Conservation (phyloP, 2,113 vertebrate species). For the Cephalopterus ornatus region DNA sequence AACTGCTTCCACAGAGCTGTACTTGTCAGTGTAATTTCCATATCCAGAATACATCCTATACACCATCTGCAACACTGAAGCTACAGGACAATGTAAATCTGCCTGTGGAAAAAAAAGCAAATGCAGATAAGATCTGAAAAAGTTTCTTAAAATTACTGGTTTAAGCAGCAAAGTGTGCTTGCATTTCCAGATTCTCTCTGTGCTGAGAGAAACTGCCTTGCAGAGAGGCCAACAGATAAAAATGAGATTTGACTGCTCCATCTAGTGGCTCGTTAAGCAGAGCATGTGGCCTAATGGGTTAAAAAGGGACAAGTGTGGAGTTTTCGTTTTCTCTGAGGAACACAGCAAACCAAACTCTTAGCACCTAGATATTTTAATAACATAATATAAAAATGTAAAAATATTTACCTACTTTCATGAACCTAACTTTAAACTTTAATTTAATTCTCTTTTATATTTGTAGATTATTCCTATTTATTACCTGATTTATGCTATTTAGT, state of each 20-base stretch:
- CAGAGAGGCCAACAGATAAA: neutral
- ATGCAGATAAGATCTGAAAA: neutral
- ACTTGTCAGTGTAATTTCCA: neutral
- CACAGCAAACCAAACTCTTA: neutral
- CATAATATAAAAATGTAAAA: neutral
- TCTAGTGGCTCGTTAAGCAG: slow-evolving; percentile 1
- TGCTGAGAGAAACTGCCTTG: neutral
- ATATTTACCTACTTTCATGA: neutral
- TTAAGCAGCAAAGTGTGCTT: neutral
- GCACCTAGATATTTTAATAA: neutral
- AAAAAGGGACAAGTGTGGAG: rapidly evolving
- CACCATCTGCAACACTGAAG: neutral
- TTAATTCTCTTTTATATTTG: neutral
- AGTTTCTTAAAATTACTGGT: neutral
- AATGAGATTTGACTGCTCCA: slow-evolving; percentile 10
- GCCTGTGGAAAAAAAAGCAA: neutral
- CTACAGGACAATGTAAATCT: neutral
- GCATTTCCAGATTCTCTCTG: neutral
- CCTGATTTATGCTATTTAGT: neutral
- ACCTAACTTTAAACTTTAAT: neutral
- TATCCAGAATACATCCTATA: neutral
- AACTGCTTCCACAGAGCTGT: neutral
- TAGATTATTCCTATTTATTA: neutral
- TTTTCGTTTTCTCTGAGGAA: neutral
- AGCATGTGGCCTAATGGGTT: neutral